Conservation (phyloP, 2,113 vertebrate species). For the Tringa solitaria region DNA sequence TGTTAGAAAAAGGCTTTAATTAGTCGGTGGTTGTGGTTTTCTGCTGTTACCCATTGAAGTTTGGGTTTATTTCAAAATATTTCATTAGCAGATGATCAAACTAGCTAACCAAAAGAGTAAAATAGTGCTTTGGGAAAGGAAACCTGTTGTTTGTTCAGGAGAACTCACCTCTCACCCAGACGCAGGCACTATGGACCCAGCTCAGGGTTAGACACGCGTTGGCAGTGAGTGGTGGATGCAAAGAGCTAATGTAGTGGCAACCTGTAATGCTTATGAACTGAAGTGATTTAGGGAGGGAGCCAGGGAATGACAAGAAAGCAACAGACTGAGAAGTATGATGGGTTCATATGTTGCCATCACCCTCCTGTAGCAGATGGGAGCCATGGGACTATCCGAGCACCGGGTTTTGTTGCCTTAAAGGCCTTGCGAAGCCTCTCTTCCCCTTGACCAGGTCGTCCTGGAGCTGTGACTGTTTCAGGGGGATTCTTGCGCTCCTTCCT, state of each 20-base stretch:
- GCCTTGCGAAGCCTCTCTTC: background rate
- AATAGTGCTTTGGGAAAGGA: background rate
- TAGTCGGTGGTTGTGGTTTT: background rate
- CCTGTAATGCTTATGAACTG: background rate
- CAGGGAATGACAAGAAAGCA: background rate
- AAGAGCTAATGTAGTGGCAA: background rate
- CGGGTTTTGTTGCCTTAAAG: background rate
- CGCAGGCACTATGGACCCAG: background rate
- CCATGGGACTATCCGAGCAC: background rate
- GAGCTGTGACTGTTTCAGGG: background rate
- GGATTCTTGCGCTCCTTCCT: background rate
- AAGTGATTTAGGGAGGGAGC: background rate
- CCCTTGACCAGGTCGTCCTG: rapidly evolving
- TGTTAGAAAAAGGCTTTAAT: background rate
- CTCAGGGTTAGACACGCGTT: background rate
- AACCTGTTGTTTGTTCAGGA: background rate
- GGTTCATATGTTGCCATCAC: background rate
- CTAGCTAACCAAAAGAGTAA: background rate
- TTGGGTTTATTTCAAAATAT: background rate
- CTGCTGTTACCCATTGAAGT: background rate
- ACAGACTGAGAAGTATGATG: background rate
- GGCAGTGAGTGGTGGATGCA: background rate
- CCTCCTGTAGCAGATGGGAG: background rate
- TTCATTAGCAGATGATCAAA: background rate
- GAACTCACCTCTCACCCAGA: background rate